Base-by-base conservation (phyloP, 2,797 vertebrate genomes). In the Myioborus melanocephalus region DNA sequence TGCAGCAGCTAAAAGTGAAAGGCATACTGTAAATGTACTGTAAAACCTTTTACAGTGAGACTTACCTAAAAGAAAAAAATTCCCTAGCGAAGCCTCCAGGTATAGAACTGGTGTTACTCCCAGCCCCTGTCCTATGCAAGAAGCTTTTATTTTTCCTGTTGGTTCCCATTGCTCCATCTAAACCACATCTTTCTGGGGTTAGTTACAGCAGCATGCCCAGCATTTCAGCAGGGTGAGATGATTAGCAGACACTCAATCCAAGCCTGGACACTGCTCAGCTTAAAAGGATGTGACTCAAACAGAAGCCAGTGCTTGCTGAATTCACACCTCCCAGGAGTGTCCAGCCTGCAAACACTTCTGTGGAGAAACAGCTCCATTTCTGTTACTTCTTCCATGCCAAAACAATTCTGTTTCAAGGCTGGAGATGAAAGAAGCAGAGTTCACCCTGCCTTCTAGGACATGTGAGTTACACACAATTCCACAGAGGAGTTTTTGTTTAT, bases 11-110 rank as follows among this genome's bases (percentile, higher is more conserved):
- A 5, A 6, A 81, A 82, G 39, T 23, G 39, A 87, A 66, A 49
- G 37, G 22, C 19, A 24, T 21, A 16, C 50, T 57, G 32, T 57
- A 76, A 59, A 9, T 34, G 10, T 26, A 52, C 11, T 8, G 5
- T 50, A 64, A 72, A 65, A 55, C 12, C 16, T 59, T 60, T 10
- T 28, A n/a, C 0, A 80, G 28, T 0, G 0, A 76, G 14, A 55
- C 65, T 46, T 44, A 44, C 23, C 35, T 37, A 34, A 55, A 49
- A 44, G 14, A 59, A 24, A n/a, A 22, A 32, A 32, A 21, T 3
- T 46, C 20, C 15, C n/a, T 5, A 11, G 49, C 5, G 10, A 83
- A 77, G 49, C 46, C 56, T 22, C 49, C 21, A 56, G 43, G 12
- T 73, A 43, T 32, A 77, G 34, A 85, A 84, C 20, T 32, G 52